Base-by-base conservation (phyloP, 1,140 invertebrate species). In the Pseudomyrmex sp. region DNA sequence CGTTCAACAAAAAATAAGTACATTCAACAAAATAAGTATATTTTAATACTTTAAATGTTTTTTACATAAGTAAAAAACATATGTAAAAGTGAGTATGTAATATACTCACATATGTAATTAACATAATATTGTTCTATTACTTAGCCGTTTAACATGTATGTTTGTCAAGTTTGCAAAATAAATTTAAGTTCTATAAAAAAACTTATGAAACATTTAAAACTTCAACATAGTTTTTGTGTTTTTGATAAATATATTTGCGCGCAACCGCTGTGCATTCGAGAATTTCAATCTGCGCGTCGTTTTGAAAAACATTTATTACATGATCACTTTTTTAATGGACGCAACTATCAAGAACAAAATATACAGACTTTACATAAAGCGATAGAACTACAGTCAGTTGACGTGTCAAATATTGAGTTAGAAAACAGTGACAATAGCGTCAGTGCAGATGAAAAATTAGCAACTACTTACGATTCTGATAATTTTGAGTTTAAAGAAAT, bases 261-360 rank as follows among this genome's bases (percentile, higher is more conserved):
- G 20, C 59, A 61, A 61, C 10, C 59, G 20, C 23, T 61, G 9
- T 61, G 59, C 23, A 3, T 61, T 61, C 59, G 59, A 26, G 59
- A 61, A 61, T 61, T 61, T 26, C 59, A 61, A 26, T 61, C 59
- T 61, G 20, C 2, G 3, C 1, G 9, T 26, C 59, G 3, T 61
- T 61, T 61, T 61, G 23, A 61, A 61, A 61, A 61, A 61, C 59
- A 13, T 61, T 61, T 61, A 61, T 61, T 61, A 61, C 23, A 26
- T 26, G 10, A 61, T 15, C 59, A 61, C 26, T 12, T 12, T 61
- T 61, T 61, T 13, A 9, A 61, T 61, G 23, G 20, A 61, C 13
- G 13, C 12, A 13, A 26, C 10, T 54, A 15, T 12, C 0, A 61
- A 61, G 12, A 61, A 59, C 2, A 61, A 26, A 26, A 26, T 61